These are phyloP conservation scores for Gari tellinella DNA, from an alignment of 2,888 invertebrate species.

Conservation along the genomic window DNA sequence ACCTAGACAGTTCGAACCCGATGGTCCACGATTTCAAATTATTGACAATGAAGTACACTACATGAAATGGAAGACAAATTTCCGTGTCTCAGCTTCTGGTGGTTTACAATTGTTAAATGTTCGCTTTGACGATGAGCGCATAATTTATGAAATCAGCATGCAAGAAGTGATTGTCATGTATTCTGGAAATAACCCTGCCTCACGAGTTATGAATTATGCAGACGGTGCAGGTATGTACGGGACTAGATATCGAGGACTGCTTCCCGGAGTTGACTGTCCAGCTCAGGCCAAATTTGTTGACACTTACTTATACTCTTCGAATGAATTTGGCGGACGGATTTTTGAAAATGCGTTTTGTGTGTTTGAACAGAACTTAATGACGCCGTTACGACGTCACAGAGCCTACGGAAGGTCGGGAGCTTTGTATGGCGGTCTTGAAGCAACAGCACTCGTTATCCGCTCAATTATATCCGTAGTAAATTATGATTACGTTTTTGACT, in stretches of 20 bases:
- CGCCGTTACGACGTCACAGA: conserved; percentile 76
- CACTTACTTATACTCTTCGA: conserved; percentile 71
- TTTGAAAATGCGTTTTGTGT: conserved; percentile 78
- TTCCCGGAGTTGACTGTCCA: conserved; percentile 81
- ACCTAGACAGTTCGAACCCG: conserved; percentile 74
- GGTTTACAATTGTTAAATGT: conserved; percentile 77
- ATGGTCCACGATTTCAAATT: conserved; percentile 74
- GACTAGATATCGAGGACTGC: conserved; percentile 72
- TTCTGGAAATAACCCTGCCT: conserved; percentile 76
- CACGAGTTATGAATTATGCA: conserved; percentile 74
- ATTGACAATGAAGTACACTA: conserved; percentile 73
- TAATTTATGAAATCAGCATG: conserved; percentile 82
- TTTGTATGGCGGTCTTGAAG: conserved; percentile 74
- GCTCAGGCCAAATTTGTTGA: conserved; percentile 73
- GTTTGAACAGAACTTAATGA: conserved; percentile 78
- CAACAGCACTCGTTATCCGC: conserved; percentile 71
- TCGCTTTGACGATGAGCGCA: conserved; percentile 73
- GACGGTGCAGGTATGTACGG: conserved; percentile 79
- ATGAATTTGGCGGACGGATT: conserved; percentile 64
- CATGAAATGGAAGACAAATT: conserved; percentile 78
- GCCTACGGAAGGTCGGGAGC: conserved; percentile 74
- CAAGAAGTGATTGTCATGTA: conserved; percentile 80
- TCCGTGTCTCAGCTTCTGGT: conserved; percentile 73
- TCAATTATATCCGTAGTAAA: conserved; percentile 77
- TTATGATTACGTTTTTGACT: conserved; percentile 81